phyloP scores from a whole-genome alignment of 2,113 vertebrate species.

The Pogona vitticeps region DNA sequence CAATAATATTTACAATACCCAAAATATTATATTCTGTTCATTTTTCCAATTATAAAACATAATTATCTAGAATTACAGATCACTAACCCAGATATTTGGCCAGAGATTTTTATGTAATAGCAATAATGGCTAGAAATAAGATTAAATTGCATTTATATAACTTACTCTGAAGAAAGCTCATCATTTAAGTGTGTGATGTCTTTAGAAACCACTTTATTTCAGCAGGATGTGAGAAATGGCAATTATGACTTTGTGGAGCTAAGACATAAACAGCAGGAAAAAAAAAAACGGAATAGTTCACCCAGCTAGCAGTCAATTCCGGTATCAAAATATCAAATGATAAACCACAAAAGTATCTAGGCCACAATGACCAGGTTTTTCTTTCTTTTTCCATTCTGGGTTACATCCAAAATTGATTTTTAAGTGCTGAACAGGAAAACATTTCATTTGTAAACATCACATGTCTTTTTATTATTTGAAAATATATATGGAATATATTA shows the following conservation, averaged over 20 bases:
- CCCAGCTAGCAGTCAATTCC: background rate
- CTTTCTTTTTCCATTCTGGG: background rate
- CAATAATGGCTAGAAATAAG: background rate
- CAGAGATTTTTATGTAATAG: background rate
- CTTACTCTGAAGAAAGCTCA: background rate
- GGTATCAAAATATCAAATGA: background rate
- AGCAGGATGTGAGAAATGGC: background rate
- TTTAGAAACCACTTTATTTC: background rate
- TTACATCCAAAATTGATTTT: background rate
- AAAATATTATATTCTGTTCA: background rate
- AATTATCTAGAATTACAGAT: background rate
- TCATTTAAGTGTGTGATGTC: background rate
- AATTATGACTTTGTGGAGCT: background rate
- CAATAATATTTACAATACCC: too few species aligned
- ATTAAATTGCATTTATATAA: background rate
- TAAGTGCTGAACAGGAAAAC: background rate
- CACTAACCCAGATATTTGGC: background rate
- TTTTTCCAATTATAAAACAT: background rate
- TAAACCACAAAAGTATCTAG: background rate
- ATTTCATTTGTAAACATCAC: too few species aligned
- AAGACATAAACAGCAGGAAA: background rate
- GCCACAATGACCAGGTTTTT: background rate
- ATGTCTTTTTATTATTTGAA: too few species aligned
- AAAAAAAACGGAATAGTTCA: background rate
- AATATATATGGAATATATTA: too few species aligned